Conservation (phyloP, 1,140 invertebrate species). For the Bombyx mori region DNA sequence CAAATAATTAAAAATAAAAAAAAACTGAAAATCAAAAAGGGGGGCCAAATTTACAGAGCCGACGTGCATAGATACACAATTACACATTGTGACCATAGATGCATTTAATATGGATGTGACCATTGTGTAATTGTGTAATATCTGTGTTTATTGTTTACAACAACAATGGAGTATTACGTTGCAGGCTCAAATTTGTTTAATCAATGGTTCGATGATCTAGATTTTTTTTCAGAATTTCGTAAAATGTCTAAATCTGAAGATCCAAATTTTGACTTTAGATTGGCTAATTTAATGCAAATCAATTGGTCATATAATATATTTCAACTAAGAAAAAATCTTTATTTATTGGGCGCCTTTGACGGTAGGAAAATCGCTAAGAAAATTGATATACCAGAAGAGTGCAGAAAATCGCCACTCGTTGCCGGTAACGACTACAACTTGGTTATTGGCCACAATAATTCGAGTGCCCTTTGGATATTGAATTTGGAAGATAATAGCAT, state of each 20-base stretch:
- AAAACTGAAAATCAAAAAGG: too few relatives aligned
- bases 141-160: neutral
- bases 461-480: conserved; percentile 26
- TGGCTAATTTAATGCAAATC: conserved; percentile 26
- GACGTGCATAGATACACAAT: too few relatives aligned
- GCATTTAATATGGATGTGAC: too few relatives aligned
- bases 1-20: too few relatives aligned
- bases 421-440: conserved; percentile 42
- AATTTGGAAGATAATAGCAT: conserved; percentile 23
- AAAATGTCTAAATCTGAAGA: conserved; percentile 7
- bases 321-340: conserved; percentile 24
- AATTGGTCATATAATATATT: conserved; percentile 57
- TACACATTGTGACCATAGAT: too few relatives aligned
- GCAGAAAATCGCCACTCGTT: conserved; percentile 12
- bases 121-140: neutral
- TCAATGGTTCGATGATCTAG: conserved; percentile 38
- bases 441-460: conserved; percentile 24
- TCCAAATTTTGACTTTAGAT: conserved; percentile 18
- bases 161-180: conserved; percentile 24
- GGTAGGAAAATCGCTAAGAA: conserved; percentile 28
- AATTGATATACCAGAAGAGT: conserved; percentile 25
- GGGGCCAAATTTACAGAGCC: too few relatives aligned
- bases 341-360: conserved; percentile 33
- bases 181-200: conserved; percentile 51
- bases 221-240: conserved; percentile 32